Conservation (phyloP, 2,888 invertebrate species). For the Agonopterix heracliana region DNA sequence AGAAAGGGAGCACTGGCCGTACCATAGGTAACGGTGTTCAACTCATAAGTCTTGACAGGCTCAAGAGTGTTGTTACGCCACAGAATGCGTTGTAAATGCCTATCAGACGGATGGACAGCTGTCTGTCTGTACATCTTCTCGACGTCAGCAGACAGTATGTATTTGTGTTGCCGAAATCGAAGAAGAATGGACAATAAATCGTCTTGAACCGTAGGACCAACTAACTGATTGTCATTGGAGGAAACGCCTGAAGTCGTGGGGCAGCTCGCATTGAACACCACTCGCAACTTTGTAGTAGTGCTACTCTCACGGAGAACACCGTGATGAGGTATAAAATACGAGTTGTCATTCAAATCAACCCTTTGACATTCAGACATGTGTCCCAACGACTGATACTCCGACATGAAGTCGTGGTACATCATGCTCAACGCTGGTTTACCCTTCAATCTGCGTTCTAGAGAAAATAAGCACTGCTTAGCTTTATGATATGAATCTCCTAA, state of each 20-base stretch:
- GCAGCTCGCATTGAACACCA: conserved; percentile 13
- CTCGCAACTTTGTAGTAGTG: conserved; percentile 14
- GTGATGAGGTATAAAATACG: conserved; percentile 13
- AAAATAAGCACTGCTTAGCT: conserved; percentile 7
- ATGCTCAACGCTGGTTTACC: background rate
- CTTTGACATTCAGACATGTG: conserved; percentile 2
- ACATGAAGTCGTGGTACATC: conserved; percentile 1
- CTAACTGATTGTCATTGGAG: conserved; percentile 10
- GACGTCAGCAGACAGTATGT: conserved; percentile 11
- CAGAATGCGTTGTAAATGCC: conserved; percentile 4
- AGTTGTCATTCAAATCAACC: too few species aligned
- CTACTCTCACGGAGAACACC: conserved; percentile 14
- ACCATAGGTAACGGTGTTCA: conserved; percentile 20
- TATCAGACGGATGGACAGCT: background rate
- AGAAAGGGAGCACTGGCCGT: conserved; percentile 24
- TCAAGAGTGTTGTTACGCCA: conserved; percentile 12
- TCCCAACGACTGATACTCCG: background rate
- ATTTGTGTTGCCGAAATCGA: conserved; percentile 8
- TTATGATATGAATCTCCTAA: conserved; percentile 14
- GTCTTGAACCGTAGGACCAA: conserved; percentile 8
- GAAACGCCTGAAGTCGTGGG: conserved; percentile 7
- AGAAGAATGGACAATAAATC: conserved; percentile 8
- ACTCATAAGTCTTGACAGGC: conserved; percentile 6
- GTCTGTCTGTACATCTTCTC: conserved; percentile 16
- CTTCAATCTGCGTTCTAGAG: conserved; percentile 3